Conservation (phyloP, 2,113 vertebrate species). For the Ophthalmolycus amberensis region DNA sequence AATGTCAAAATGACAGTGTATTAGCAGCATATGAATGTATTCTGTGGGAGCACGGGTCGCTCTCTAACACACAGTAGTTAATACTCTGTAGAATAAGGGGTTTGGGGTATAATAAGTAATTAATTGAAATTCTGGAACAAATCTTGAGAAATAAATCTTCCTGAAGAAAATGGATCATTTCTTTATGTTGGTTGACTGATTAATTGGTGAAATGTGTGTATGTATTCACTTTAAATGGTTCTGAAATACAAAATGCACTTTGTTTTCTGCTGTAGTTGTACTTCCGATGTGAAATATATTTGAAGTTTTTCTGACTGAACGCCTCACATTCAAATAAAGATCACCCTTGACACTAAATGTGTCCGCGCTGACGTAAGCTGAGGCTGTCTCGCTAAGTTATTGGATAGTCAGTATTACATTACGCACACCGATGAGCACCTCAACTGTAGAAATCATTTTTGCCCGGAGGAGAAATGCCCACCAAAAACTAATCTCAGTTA, state of each 20-base stretch:
- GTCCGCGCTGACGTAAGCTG: background rate
- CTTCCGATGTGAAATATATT: background rate
- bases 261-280: background rate
- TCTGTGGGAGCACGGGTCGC: background rate
- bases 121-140: background rate
- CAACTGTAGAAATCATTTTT: background rate
- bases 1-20: background rate
- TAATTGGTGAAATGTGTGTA: background rate
- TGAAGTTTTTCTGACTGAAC: background rate
- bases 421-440: background rate
- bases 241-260: background rate
- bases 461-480: slow-evolving; percentile 4
- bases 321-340: slow-evolving; percentile 18
- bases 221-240: background rate
- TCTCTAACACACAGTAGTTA: background rate
- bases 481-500: slow-evolving; percentile 17
- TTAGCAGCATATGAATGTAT: background rate
- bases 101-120: background rate
- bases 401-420: background rate
- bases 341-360: slow-evolving; percentile 8
- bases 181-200: background rate
- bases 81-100: background rate
- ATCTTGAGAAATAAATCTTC: background rate
- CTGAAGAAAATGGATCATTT: background rate
- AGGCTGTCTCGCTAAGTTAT: slow-evolving; percentile 4